Base-by-base conservation (phyloP, 2,888 invertebrate species). In the Ormyrus rosae region DNA sequence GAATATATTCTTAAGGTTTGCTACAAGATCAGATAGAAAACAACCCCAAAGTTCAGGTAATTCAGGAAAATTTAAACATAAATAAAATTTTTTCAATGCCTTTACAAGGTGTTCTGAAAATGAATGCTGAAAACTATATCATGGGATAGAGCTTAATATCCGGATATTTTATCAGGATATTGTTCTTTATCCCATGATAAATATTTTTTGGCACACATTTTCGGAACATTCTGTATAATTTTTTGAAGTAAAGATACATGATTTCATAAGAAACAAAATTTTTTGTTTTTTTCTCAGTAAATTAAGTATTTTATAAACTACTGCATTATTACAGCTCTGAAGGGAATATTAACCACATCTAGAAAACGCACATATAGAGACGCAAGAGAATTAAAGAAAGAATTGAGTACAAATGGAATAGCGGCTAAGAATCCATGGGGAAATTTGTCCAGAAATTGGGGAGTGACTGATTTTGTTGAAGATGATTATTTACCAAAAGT, bases 1-100 rank as follows among this genome's bases (percentile, higher is more conserved):
- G 87, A 93, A 93, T 82, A 92, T 97, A 84, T 92, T 96, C 78
- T 91, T 97, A 86, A 92, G 96, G 83, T 96, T 95, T 92, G 95
- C 96, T 50, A 94, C 94, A 79, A 93, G 93, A 89, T 93, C 94
- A 85, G 97, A 97, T 88, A 95, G 94, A 71, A 95, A 95, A 86
- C 91, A 92, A 11, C 91, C 90, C 13, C 92, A 92, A 34, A 34
- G 34, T 34, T 34, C 34, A 34, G 34, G 34, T 34, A 34, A 34
- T 34, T 3, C 34, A 34, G 34, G 34, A 34, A 34, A 34, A 34
- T 34, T 34, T 34, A 3, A 34, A 34, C 3, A 19, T 1, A 19
- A 19, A 19, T 19, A 19, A 19, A 19, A 19, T 19, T 19, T 19
- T 19, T 19, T 19, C 0, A 19, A 1, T 19, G 0, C 19, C 19